phyloP scores from a whole-genome alignment of 2,797 vertebrate species.

The Darevskia nairensis region DNA sequence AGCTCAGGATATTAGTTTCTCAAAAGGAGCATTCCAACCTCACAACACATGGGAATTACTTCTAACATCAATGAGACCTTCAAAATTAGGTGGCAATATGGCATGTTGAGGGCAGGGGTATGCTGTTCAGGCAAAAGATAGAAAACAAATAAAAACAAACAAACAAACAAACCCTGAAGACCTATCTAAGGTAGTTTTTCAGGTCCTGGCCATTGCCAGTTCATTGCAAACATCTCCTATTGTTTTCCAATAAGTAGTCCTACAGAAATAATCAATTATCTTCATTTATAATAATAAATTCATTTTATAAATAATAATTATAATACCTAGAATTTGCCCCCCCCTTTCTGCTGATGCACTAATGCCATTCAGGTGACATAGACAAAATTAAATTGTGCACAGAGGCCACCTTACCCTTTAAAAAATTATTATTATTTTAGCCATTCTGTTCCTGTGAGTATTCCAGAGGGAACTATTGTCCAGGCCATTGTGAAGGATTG shows the following conservation, averaged over 20 bases:
- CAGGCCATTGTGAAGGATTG: not conserved
- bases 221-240: not conserved
- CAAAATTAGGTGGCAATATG: not conserved
- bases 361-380: not conserved
- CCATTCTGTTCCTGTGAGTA: not conserved
- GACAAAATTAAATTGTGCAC: not conserved
- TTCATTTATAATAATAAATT: not conserved
- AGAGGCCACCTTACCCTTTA: not conserved
- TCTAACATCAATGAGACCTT: not conserved
- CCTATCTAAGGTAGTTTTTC: no score
- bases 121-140: not conserved
- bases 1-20: not conserved
- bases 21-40: not conserved
- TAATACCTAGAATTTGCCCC: no score
- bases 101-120: not conserved
- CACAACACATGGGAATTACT: not conserved
- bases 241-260: not conserved
- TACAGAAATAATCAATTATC: not conserved
- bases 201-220: not conserved
- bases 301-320: no score
- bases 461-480: not conserved
- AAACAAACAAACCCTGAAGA: no score
- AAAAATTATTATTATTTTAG: not conserved
- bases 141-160: not conserved
- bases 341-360: not conserved